Evolutionary conservation across 2,113 vertebrate genomes (phyloP).

Genomic region (Melanostigma gelatinosum): DNA sequence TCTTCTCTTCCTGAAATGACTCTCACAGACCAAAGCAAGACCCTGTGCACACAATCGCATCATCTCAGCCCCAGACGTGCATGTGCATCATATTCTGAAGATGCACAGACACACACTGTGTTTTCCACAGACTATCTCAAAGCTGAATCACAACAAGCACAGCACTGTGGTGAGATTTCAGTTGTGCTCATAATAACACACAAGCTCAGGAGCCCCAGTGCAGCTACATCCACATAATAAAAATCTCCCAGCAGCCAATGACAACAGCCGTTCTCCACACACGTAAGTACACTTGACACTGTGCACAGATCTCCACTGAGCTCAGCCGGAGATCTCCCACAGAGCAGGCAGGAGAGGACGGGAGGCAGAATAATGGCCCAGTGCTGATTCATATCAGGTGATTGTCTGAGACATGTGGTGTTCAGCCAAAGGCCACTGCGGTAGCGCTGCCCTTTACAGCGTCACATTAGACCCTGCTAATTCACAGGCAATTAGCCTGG

Average conservation of each 20-base stretch:
- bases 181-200: conserved; percentile 32
- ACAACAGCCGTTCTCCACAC: conserved; percentile 45
- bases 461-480: conserved; percentile 73
- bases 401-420: conserved; percentile 68
- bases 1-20: conserved; percentile 24
- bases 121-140: conserved; percentile 18
- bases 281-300: conserved; percentile 56
- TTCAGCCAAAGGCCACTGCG: conserved; percentile 66
- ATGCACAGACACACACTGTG: conserved; percentile 1
- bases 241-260: conserved; percentile 47
- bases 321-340: conserved; percentile 39
- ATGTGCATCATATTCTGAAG: not conserved
- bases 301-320: conserved; percentile 33
- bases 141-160: conserved; percentile 27
- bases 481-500: conserved; percentile 74
- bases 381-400: conserved; percentile 71
- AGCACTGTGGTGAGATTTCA: conserved; percentile 5
- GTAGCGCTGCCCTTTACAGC: conserved; percentile 66
- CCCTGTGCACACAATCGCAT: not conserved
- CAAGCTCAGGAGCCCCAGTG: conserved; percentile 26
- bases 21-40: conserved; percentile 1
- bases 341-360: conserved; percentile 30
- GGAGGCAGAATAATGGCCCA: conserved; percentile 55
- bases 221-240: conserved; percentile 40
- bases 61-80: not conserved